Evolutionary conservation across 2,113 vertebrate genomes (phyloP).

Genomic region (Trichechus manatus): DNA sequence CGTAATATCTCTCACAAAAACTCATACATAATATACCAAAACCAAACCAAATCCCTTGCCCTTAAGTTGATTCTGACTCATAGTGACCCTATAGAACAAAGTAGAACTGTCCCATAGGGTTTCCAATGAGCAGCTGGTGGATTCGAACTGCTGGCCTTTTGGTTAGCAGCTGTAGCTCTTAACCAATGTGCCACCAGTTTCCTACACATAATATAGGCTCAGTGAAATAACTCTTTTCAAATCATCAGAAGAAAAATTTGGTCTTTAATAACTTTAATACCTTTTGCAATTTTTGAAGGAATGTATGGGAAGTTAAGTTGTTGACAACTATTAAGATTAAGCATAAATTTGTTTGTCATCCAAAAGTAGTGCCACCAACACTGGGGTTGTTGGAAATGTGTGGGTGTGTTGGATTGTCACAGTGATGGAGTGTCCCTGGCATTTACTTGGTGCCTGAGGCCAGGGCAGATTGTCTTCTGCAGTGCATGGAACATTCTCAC

Average conservation of each 20-base stretch:
- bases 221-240: not conserved
- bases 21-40: not conserved
- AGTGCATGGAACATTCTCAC: accelerated
- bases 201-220: not conserved
- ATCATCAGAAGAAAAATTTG: not conserved
- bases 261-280: not conserved
- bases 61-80: too few relatives aligned
- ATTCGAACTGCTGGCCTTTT: too few relatives aligned
- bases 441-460: not conserved
- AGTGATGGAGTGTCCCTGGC: not conserved
- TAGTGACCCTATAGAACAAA: too few relatives aligned
- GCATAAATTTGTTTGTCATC: not conserved
- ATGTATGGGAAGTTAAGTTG: not conserved
- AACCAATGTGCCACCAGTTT: too few relatives aligned
- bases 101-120: too few relatives aligned
- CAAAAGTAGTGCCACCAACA: not conserved
- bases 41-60: too few relatives aligned
- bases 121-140: too few relatives aligned
- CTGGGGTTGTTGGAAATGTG: not conserved
- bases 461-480: not conserved
- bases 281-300: not conserved
- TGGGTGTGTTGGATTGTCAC: not conserved
- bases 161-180: too few relatives aligned
- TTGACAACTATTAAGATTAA: not conserved
- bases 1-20: not conserved